Evolutionary conservation across 1,140 invertebrate species (phyloP), one percentile per base, ranked within the genome.

Genomic region (Diprion similis): DNA sequence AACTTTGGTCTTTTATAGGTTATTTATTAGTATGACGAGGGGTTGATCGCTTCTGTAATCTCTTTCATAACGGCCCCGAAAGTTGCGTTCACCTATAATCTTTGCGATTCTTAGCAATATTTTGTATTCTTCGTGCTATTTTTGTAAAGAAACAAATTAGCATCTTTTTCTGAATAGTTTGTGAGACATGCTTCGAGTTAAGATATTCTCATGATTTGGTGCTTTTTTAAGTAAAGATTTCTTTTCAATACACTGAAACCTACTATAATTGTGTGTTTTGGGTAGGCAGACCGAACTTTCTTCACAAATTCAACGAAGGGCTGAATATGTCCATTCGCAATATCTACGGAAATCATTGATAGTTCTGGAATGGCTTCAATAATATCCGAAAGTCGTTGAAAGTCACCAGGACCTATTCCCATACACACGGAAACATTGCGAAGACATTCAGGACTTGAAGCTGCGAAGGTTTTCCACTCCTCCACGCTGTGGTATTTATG

Each of bases 291-390:
- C 10, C 95, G 89, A 1, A 95, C 94, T 87, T 91, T 91, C 66
- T 93, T 86, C 0, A 97, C 92, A 87, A 94, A 96, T 75, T 95
- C 92, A 0, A 97, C 95, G 89, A 97, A 97, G 82, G 93, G 91
- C 84, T 97, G 95, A 0, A 95, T 95, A 86, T 97, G 97, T 0
- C 96, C 96, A 84, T 97, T 97, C n/a, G 96, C 96, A 9, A 97
- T 95, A 87, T 97, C 96, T 11, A 97, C 86, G 85, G 96, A 97
- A 71, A 97, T 92, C 84, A 92, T 96, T 68, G 86, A 88, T 24
- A 93, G 82, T 37, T 91, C 91, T 7, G 94, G 93, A 65, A 97
- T 89, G 9, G 89, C 92, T 48, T 87, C 88, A 64, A 95, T 80
- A 76, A 98, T 93, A 47, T 92, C 90, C 15, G 89, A 89, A 0